Base-by-base conservation (phyloP, 2,797 vertebrate species). In the Graptemys geographica region DNA sequence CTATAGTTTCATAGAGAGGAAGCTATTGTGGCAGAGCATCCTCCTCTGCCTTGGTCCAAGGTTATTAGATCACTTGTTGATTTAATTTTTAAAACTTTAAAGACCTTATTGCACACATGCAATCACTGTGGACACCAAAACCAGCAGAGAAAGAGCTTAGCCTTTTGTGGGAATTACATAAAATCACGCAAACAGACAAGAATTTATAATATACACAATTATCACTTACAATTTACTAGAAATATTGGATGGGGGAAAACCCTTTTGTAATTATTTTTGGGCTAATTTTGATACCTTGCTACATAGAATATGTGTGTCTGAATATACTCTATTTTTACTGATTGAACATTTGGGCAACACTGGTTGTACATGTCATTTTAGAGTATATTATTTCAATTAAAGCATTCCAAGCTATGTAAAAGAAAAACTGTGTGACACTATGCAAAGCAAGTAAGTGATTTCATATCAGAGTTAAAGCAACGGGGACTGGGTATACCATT, bases 271-370 rank as follows among this genome's bases (percentile, higher is more conserved):
- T 25, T 3, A 76, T 25, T 44, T 44, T 69, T n/a, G 33, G 21
- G 23, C 21, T 55, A 55, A 28, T 78, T 47, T 84, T 55, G 21
- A 12, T 88, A 86, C 41, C 6, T 5, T 90, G 28, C 10, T 84
- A 52, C 13, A 44, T 0, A 28, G 3, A 16, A 27, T 49, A 0
- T n/a, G 4, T 2, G 10, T 41, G 3, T 52, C 41, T 84, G 21
- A 87, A 53, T 5, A 2, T 1, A 5, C 1, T 1, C 56, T 37
- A 11, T 95, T 94, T 86, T 51, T 25, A 57, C 53, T 3, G 0
- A 0, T 19, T 81, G 9, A 1, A 53, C 27, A 57, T 2, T 27
- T 90, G 15, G 2, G 23, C 88, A 74, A 85, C 81, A 88, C 27
- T 7, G 28, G 11, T 15, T 28, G 1, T 27, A 6, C 41, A 2